Evolutionary conservation across 2,888 invertebrate genomes (phyloP).

Genomic region (Phengaris arion): DNA sequence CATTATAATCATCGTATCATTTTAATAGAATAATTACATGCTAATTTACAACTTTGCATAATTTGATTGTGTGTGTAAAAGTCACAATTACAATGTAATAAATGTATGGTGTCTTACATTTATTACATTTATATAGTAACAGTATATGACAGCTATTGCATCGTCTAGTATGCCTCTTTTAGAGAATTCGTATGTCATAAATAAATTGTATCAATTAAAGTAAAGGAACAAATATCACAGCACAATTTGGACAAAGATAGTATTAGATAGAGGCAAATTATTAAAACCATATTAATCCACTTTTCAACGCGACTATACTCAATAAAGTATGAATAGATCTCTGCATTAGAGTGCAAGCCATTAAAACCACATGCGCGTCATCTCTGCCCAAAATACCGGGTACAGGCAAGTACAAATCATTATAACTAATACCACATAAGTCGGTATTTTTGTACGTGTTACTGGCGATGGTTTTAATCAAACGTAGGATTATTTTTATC

Average conservation of each 20-base stretch:
- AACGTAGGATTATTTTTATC: background rate
- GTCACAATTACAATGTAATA: background rate
- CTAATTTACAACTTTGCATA: background rate
- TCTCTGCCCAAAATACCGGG: slow-evolving; percentile 42
- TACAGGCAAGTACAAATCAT: slow-evolving; percentile 19
- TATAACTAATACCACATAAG: slow-evolving; percentile 11
- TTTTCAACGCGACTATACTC: slow-evolving; percentile 2
- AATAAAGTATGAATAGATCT: slow-evolving; percentile 41
- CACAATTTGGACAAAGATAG: no score
- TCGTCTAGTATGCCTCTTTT: background rate
- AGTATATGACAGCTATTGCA: slow-evolving; percentile 6
- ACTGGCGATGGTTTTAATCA: background rate
- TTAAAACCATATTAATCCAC: slow-evolving; percentile 6
- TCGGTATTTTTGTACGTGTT: slow-evolving; percentile 3
- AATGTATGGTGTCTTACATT: background rate
- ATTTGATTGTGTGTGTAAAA: background rate
- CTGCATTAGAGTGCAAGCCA: slow-evolving; percentile 69
- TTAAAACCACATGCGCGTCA: slow-evolving; percentile 73
- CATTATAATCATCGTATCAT: background rate
- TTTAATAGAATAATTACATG: background rate
- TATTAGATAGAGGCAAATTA: no score
- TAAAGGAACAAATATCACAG: background rate
- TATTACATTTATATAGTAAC: background rate
- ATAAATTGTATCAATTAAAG: background rate
- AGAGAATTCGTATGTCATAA: background rate